Base-by-base conservation (phyloP, 2,113 vertebrate species). In the Bungarus multicinctus region DNA sequence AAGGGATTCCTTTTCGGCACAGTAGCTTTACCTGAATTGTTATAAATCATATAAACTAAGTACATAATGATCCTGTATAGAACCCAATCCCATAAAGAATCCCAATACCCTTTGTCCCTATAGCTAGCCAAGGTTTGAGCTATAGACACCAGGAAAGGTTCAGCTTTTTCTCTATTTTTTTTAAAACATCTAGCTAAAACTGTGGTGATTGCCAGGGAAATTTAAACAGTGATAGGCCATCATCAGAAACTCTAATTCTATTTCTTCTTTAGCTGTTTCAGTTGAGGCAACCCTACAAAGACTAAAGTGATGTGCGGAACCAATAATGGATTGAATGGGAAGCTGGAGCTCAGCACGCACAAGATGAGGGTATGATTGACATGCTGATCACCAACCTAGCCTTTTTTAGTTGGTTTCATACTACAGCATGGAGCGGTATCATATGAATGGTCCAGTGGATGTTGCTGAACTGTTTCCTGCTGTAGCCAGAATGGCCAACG, bases 1-100 rank as follows among this genome's bases (percentile, higher is more conserved):
- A 98, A 3, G 98, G 98, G 95, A 99, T 98, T 87, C 98, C 98
- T 95, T 98, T 99, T 93, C 98, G 98, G 94, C 98, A 98, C 58
- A 98, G 98, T 2, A 97, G 96, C 96, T 98, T 98, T 20, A 99
- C 97, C 98, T 99, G 95, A 7, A 43, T 45, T 0, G 34, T 39
- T 39, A 91, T 43, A 57, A 50, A n/a, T 18, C 54, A 55, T 16
- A 64, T 94, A 57, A 92, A 58, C 30, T 60, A 89, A 93, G 74
- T 43, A 8, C 74, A 85, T n/a, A 58, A 4, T 50, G 30, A 39
- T 25, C 53, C 1, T 89, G 69, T 55, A 50, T 30, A 90, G 30
- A 53, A 14, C 45, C 45, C 45, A 2, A 3, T 16, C 7, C 34
- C 22, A 86, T 12, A 88, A 53, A 53, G 34, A 34, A 27, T 18